Base-by-base conservation (phyloP, 1,140 invertebrate genomes). In the Dufourea novaeangliae region DNA sequence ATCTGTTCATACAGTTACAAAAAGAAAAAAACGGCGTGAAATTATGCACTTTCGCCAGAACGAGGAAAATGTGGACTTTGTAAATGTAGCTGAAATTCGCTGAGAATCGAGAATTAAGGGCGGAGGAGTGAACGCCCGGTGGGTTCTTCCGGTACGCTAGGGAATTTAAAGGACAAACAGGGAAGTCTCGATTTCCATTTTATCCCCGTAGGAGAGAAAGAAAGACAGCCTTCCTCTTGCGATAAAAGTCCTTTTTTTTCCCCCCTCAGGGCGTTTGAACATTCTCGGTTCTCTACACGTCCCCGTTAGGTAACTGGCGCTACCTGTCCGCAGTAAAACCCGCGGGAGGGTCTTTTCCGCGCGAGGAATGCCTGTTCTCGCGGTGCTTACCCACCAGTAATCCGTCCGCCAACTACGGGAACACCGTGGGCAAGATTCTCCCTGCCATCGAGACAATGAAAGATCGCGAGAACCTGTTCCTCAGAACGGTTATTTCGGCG, bases 251-350 rank as follows among this genome's bases (percentile, higher is more conserved):
- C n/a, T n/a, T n/a, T n/a, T 29, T 68, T 29, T 39, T 39, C 52
- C 25, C 5, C 12, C n/a, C 46, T 22, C 5, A 14, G 14, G 6
- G 5, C 37, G 62, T 14, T 50, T 22, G 8, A 34, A 12, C 57
- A 57, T 12, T n/a, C 22, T 7, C 17, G 7, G n/a, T n/a, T 11
- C 54, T 37, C 8, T 44, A 22, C 27, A 37, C 37, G n/a, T 68
- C 6, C 73, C 20, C n/a, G n/a, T n/a, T n/a, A n/a, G 17, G 25
- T 46, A 76, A 68, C 64, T 76, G n/a, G n/a, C 64, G 11, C 39
- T 61, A 41, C n/a, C 64, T 76, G 73, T 68, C 73, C 64, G 41
- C 64, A 17, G 39, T 29, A 68, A 72, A 72, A 46, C 52, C 72
- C 72, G 37, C 17, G 14, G 72, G 52, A 37, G n/a, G 37, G 57